Base-by-base conservation (phyloP, 2,888 invertebrate genomes). In the Diloba caeruleocephala region DNA sequence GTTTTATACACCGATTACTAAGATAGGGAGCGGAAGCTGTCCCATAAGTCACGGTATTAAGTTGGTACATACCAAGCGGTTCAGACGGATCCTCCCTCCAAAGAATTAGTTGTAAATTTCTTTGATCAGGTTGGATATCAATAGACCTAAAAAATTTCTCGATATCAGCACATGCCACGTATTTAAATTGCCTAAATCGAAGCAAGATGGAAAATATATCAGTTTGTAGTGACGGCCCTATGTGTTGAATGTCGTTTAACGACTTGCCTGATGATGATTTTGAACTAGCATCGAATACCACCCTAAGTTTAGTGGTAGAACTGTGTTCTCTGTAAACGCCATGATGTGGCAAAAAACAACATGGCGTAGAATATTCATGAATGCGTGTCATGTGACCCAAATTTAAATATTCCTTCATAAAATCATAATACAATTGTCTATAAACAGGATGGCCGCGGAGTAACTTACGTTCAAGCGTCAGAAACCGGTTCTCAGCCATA, bases 191-290 rank as follows among this genome's bases (percentile, higher is more conserved):
- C 5, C 63, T 10, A 28, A 63, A 71, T 1, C 69, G 37, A 1
- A 67, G 19, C 3, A 70, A 37, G 8, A 68, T 64, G 0, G 48
- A 44, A 9, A 68, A 42, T 1, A 74, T 14, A 19, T 71, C 65
- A 31, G 56, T 57, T 28, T 71, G 67, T 5, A 71, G 33, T 0
- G 42, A 21, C 1, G 71, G 59, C 0, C 71, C 61, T 12, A 51
- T 32, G 0, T 13, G 14, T 31, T 67, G 65, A 13, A 71, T 54
- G 5, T 66, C 59, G 5, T 71, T 75, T 7, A 73, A 33, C 4
- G 66, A 68, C 7, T 52, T 56, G 3, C 61, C 59, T 0, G 63
- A 49, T 0, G 46, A 49, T 0, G 65, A 63, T 19, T 48, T 42
- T 1, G 59, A 48, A 38, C 58, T 56, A 0, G 56, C 56, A 12